Evolutionary conservation across 2,113 vertebrate genomes (phyloP), one percentile per base, ranked within the genome.

Genomic region (Abramis brama): DNA sequence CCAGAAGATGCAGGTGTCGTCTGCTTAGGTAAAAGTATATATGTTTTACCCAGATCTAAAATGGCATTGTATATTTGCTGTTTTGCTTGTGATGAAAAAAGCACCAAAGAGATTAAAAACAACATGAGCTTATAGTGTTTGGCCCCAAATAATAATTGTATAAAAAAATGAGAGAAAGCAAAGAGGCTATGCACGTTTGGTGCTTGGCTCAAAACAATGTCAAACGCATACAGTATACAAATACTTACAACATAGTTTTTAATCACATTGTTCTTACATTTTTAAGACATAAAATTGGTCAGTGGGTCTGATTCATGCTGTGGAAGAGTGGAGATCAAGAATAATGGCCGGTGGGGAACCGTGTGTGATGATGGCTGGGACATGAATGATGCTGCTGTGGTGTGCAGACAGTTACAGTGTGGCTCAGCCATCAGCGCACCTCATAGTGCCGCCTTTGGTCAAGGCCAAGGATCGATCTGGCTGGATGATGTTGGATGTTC

Each of bases 251-350:
- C 13, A 30, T 30, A 12, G n/a, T 62, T 66, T 66, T 7, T 30
- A 70, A 36, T 17, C 66, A 27, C 5, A 36, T 70, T 70, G 19
- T 33, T 30, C 6, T 36, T 36, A 21, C 0, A 71, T 43, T 23
- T 71, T 71, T 71, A 23, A 39, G 4, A 6, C 25, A 21, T 68
- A 8, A 33, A 11, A 13, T 33, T 82, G 43, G 45, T 36, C 43
- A 6, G 6, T 52, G 79, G 79, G 2, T 33, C 5, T 52, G 43
- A 68, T n/a, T 70, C 62, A 17, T 94, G 94, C 83, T 86, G 88
- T 64, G 94, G 94, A 10, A 92, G 93, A 88, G 88, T 95, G 9
- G 94, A 94, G 87, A 88, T 94, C 4, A 88, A 43, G n/a, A 27
- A 91, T 3, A 88, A 71, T 0, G 64, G 86, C 0, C n/a, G 23